Evolutionary conservation across 2,797 vertebrate genomes (phyloP).

Genomic region (Notoglanidium macrostoma): DNA sequence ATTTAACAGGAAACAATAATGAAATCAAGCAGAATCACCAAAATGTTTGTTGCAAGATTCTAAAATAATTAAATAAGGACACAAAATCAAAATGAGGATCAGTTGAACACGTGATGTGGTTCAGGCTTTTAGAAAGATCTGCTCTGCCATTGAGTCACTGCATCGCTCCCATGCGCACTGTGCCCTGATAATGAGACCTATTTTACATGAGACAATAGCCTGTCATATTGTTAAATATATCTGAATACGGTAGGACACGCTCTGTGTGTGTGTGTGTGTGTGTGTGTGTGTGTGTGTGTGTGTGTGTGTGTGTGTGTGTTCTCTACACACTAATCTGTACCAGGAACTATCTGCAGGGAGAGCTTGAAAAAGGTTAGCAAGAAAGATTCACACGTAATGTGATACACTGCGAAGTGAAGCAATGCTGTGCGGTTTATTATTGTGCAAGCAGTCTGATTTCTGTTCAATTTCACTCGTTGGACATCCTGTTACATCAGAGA

Average conservation of each 20-base stretch:
- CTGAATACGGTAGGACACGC: slow-evolving; percentile 14
- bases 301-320: slow-evolving; percentile 26
- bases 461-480: too few species aligned
- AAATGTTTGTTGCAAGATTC: neutral
- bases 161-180: slow-evolving; percentile 18
- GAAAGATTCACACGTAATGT: neutral
- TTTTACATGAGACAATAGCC: slow-evolving; percentile 27
- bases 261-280: slow-evolving; percentile 23
- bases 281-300: slow-evolving; percentile 32
- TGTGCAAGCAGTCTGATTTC: neutral
- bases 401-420: neutral
- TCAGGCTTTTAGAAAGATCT: neutral
- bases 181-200: slow-evolving; percentile 27
- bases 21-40: neutral
- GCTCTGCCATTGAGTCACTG: slow-evolving; percentile 31
- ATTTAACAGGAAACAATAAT: neutral
- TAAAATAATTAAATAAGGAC: neutral
- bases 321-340: neutral
- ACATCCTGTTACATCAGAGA: neutral
- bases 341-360: neutral
- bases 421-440: neutral
- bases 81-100: neutral
- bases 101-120: neutral
- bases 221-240: slow-evolving; percentile 35
- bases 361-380: neutral